phyloP scores from a whole-genome alignment of 1,140 invertebrate genomes.

The Drosophila lowei region DNA sequence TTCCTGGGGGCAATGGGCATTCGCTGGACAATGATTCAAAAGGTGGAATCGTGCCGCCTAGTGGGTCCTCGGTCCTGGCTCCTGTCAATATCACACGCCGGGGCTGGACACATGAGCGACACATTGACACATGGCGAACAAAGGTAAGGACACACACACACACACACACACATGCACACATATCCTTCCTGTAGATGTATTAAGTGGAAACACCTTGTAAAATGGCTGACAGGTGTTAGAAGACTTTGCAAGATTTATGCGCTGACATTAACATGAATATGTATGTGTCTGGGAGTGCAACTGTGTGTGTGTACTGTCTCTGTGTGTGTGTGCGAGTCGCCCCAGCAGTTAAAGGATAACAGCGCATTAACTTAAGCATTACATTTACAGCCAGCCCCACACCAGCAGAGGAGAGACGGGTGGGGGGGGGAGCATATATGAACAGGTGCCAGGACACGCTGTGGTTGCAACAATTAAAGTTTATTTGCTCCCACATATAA shows the following conservation, averaged over 20 bases:
- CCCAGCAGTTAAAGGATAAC: conserved; percentile 80
- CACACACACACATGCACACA: conserved; percentile 12
- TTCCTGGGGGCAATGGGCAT: neutral
- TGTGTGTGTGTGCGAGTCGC: conserved; percentile 40
- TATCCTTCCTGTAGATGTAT: conserved; percentile 61
- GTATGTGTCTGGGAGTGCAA: conserved; percentile 52
- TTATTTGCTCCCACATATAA: conserved; percentile 72
- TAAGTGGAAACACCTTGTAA: conserved; percentile 81
- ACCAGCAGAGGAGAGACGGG: no score
- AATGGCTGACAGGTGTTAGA: conserved; percentile 81
- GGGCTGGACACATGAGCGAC: conserved; percentile 75
- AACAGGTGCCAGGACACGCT: conserved; percentile 72
- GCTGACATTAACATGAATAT: conserved; percentile 82
- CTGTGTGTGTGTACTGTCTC: conserved; percentile 14
- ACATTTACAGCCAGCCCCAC: conserved; percentile 55
- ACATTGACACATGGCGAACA: conserved; percentile 79
- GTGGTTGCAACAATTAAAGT: conserved; percentile 81
- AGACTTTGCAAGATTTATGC: conserved; percentile 81
- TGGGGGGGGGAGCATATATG: no score
- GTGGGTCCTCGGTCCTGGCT: conserved; percentile 4
- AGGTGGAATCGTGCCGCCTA: conserved; percentile 4
- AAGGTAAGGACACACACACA: conserved; percentile 50
- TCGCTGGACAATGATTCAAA: conserved; percentile 38
- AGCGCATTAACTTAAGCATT: conserved; percentile 81
- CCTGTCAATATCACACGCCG: conserved; percentile 79